Percentiles rank a stretch among this genome's conserved stretches.
Evolutionary conservation across 1,140 invertebrate genomes (phyloP).

Genomic region (Xylocopa sonorina): DNA sequence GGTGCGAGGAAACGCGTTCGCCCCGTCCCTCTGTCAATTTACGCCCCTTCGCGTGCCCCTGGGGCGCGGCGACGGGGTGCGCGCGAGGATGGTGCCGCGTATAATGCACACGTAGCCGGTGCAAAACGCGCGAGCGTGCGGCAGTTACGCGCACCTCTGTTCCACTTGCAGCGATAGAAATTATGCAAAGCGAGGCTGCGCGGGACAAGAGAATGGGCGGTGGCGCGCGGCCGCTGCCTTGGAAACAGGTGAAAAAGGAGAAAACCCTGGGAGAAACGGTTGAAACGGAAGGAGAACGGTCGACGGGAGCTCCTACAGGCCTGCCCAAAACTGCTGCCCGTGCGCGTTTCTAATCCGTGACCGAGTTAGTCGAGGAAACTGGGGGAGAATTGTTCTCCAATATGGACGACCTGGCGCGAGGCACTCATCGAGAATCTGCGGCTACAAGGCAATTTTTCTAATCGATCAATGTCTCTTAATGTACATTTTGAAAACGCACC

Average conservation of each 20-base stretch:
- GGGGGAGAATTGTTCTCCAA: no score
- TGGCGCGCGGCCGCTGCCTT: conserved; percentile 21
- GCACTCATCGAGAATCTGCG: no score
- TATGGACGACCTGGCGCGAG: no score
- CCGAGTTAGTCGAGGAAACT: no score
- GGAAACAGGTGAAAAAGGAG: conserved; percentile 42
- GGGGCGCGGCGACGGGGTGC: no score
- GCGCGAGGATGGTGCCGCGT: conserved; percentile 21
- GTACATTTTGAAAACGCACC: no score
- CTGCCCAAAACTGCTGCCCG: neutral
- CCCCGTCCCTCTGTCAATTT: conserved; percentile 46
- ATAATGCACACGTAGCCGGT: conserved; percentile 28
- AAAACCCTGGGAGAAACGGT: neutral
- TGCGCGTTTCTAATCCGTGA: no score
- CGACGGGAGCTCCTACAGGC: neutral
- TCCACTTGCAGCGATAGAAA: conserved; percentile 69
- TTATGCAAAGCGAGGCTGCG: conserved; percentile 68
- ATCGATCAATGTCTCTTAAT: no score
- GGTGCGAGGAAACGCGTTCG: neutral
- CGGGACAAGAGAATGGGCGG: conserved; percentile 31
- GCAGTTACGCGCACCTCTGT: conserved; percentile 46
- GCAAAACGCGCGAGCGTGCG: conserved; percentile 46
- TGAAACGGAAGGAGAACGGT: neutral
- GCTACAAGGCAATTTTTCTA: no score
- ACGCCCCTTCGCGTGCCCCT: conserved; percentile 1